phyloP scores from a whole-genome alignment of 1,140 invertebrate genomes.

The Euschistus heros region DNA sequence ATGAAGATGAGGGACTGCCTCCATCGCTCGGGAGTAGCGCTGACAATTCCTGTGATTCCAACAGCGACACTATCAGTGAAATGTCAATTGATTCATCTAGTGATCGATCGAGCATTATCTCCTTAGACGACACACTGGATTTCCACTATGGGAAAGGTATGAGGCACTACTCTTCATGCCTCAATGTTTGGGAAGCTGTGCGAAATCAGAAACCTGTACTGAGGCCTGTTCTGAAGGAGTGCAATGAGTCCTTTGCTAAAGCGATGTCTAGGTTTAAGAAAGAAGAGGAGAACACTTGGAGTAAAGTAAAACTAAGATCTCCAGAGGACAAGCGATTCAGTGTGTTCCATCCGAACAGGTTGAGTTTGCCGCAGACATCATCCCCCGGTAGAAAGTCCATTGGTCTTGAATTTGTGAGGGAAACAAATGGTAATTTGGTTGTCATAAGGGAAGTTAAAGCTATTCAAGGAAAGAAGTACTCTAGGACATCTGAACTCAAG shows the following conservation, averaged over 20 bases:
- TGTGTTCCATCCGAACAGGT: conserved; percentile 25
- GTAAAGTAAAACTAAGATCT: conserved; percentile 32
- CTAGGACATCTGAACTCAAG: conserved; percentile 43
- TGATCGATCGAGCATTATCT: conserved; percentile 44
- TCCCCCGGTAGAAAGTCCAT: conserved; percentile 24
- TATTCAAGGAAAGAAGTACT: conserved; percentile 41
- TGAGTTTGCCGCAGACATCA: conserved; percentile 8
- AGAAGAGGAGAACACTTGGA: conserved; percentile 26
- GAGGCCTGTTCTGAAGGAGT: conserved; percentile 39
- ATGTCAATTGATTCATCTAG: conserved; percentile 46
- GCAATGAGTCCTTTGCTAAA: conserved; percentile 40
- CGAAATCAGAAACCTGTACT: conserved; percentile 29
- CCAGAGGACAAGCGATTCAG: conserved; percentile 23
- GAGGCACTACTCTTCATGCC: conserved; percentile 30
- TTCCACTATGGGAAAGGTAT: conserved; percentile 33
- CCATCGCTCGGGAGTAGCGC: conserved; percentile 14
- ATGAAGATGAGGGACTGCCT: conserved; percentile 32
- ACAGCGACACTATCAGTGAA: conserved; percentile 44
- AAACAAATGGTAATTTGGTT: conserved; percentile 38
- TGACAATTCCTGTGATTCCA: conserved; percentile 38
- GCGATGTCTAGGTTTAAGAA: conserved; percentile 38
- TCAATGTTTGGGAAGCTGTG: conserved; percentile 32
- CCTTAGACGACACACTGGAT: conserved; percentile 43
- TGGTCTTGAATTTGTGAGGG: conserved; percentile 30
- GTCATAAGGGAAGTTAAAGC: conserved; percentile 42